A percentile compares a stretch with the other conserved stretches of the same genome.
These are phyloP conservation scores for Dioctria linearis DNA, from an alignment of 2,888 invertebrate genomes.

Conservation along the genomic window DNA sequence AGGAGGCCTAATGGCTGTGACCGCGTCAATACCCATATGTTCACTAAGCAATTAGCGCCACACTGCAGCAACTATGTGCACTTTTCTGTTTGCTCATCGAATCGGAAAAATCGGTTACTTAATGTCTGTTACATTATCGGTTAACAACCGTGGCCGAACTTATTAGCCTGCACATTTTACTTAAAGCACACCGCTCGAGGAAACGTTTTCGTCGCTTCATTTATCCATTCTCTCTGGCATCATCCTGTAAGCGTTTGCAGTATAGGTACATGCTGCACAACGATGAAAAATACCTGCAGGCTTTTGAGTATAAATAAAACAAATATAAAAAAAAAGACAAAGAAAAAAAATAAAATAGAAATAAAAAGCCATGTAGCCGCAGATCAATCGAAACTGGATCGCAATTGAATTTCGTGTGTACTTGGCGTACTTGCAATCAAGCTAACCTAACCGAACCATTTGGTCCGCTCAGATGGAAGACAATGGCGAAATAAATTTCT, in stretches of 20 bases:
- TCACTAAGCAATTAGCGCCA: conserved; percentile 19
- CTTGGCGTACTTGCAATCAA: background rate
- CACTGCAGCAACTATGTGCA: background rate
- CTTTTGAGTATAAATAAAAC: background rate
- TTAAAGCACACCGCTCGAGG: conserved; percentile 10
- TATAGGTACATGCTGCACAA: background rate
- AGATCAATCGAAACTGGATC: conserved; percentile 33
- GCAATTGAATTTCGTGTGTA: conserved; percentile 31
- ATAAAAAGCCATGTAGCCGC: background rate
- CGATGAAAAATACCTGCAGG: conserved; percentile 21
- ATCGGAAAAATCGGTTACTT: conserved; percentile 41
- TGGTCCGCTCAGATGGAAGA: conserved; percentile 9
- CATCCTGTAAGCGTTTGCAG: background rate
- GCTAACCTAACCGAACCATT: conserved; percentile 10
- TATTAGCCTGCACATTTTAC: conserved; percentile 17
- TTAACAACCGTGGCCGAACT: conserved; percentile 25
- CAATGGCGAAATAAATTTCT: conserved; percentile 41
- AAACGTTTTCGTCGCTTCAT: conserved; percentile 42
- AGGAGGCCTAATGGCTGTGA: no score
- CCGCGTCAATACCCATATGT: background rate
- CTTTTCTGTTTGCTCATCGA: conserved; percentile 27
- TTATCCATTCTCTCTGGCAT: conserved; percentile 35
- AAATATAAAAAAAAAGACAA: background rate
- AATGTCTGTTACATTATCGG: conserved; percentile 35
- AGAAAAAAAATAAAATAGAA: background rate